These are phyloP conservation scores for Falco punctatus DNA, from an alignment of 2,113 vertebrate genomes.

Conservation along the genomic window DNA sequence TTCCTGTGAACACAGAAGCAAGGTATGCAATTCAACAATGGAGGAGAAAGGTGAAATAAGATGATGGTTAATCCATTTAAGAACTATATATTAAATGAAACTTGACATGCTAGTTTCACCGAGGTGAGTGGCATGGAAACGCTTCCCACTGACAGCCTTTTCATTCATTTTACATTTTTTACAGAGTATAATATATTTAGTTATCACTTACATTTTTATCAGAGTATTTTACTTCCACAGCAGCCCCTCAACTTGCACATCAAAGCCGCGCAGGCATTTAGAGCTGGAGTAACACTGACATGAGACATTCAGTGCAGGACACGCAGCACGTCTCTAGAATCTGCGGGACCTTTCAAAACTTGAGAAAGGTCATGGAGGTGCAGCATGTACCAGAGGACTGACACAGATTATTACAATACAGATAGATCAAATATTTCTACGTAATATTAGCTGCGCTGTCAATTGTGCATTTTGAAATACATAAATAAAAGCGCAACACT, in stretches of 20 bases:
- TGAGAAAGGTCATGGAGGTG: background rate
- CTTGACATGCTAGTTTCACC: background rate
- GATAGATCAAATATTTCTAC: background rate
- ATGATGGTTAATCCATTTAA: background rate
- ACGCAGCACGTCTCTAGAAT: accelerated
- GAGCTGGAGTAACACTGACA: background rate
- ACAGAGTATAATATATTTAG: background rate
- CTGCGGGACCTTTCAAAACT: background rate
- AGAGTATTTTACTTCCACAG: background rate
- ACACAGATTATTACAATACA: no score
- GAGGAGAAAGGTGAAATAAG: constrained; percentile 17
- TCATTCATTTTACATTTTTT: background rate
- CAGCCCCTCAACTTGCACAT: background rate
- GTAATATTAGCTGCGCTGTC: background rate
- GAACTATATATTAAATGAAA: background rate
- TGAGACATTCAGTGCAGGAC: accelerated
- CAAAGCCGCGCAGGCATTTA: background rate
- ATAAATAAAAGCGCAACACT: accelerated
- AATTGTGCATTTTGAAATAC: background rate
- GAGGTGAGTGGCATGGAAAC: background rate
- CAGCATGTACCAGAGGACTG: background rate
- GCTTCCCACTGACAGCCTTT: background rate
- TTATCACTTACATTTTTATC: background rate
- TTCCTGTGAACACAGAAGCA: constrained; percentile 63
- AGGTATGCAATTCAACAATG: background rate